Base-by-base conservation (phyloP, 2,888 invertebrate genomes). In the Tipula unca region DNA sequence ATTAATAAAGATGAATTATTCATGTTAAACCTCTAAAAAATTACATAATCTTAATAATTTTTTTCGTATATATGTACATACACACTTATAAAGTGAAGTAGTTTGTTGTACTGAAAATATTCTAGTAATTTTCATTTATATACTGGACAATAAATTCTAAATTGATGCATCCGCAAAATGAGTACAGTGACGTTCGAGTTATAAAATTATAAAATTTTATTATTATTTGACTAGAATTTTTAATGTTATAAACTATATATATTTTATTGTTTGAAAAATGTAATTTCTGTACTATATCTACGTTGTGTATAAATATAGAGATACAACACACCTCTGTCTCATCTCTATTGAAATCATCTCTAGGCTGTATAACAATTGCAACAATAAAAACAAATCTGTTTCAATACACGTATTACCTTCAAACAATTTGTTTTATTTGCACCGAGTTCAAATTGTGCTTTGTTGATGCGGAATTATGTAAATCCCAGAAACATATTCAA, bases 101-200 rank as follows among this genome's bases (percentile, higher is more conserved):
- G 20, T 25, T 69, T 6, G 69, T 6, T 69, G 69, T 69, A 69
- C 69, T 25, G 48, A 69, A 69, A 48, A 69, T 25, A 69, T 69
- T n/a, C 48, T 69, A 69, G 69, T 10, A 69, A 69, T 69, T 25
- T 69, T 25, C 25, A 69, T 69, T 69, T 69, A 25, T 69, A 25
- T 25, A 69, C 69, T 69, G 69, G 69, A 69, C 39, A 85, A 85
- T 85, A 85, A 85, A 42, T 29, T 17, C 42, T 85, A 85, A 85
- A 85, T 85, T 36, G 39, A 85, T 85, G 85, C 85, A 85, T 85
- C 85, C 85, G 85, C 85, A 85, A 35, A 84, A 84, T 84, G 17
- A 35, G 36, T 25, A 69, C 84, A 84, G 84, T 36, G 84, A 84
- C 84, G 84, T 84, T 35, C 36, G 14, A 36, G 25, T 35, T 84